Conservation (phyloP, 2,797 vertebrate genomes). For the Peromyscus nudipes region DNA sequence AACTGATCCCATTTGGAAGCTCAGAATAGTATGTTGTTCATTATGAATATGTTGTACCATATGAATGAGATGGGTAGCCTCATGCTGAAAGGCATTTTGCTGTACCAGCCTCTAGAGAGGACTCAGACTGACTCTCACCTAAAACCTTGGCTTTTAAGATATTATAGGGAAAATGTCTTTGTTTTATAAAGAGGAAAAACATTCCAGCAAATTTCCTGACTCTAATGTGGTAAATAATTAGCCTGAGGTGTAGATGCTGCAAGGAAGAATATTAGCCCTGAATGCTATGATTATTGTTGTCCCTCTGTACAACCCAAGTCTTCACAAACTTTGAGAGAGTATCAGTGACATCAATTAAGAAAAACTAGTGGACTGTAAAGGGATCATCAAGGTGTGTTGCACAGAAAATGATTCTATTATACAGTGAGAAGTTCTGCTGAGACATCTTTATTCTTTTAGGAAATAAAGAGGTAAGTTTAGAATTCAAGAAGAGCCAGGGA, state of each 20-base stretch:
- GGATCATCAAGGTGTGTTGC: constrained; percentile 51
- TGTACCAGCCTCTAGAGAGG: background rate
- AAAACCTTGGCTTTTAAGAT: background rate
- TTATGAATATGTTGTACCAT: background rate
- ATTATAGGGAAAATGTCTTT: background rate
- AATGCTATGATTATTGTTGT: constrained; percentile 27
- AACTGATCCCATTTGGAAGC: background rate
- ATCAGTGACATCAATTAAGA: constrained; percentile 80
- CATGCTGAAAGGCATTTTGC: background rate
- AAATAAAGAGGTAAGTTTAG: constrained; percentile 5
- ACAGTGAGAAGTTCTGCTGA: constrained; percentile 6
- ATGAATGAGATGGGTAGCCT: background rate
- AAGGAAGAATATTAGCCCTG: constrained; percentile 73
- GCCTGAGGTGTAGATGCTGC: constrained; percentile 57
- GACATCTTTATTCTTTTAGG: background rate
- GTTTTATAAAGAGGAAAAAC: constrained; percentile 62
- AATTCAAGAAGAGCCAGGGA: background rate
- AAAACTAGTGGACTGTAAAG: constrained; percentile 76
- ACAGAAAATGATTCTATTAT: constrained; percentile 67
- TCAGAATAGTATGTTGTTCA: background rate
- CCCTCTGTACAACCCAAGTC: constrained; percentile 57
- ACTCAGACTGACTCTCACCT: background rate
- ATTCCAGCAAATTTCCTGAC: constrained; percentile 74
- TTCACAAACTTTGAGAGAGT: constrained; percentile 74
- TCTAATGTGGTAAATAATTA: constrained; percentile 77